Conservation (phyloP, 2,888 invertebrate genomes). For the Hyles lineata region DNA sequence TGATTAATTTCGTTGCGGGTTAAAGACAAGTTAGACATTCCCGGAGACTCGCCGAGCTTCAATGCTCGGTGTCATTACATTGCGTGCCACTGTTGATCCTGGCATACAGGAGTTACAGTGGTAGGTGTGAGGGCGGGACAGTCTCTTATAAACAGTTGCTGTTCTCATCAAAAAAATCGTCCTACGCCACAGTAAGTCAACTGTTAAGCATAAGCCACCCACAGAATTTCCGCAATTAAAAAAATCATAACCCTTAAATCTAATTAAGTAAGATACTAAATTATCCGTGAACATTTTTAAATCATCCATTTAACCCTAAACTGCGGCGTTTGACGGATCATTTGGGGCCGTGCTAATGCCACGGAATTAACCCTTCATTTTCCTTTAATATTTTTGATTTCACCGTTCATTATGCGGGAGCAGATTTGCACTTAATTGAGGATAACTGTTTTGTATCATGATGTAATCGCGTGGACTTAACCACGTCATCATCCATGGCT, state of each 20-base stretch:
- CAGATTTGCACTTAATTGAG: constrained; percentile 22
- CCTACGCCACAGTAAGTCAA: no score
- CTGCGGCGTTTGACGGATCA: constrained; percentile 10
- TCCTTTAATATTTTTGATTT: constrained; percentile 10
- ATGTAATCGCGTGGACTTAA: not conserved
- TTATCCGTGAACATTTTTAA: constrained; percentile 32
- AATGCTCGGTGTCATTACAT: no score
- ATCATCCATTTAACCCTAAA: constrained; percentile 33
- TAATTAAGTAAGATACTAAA: constrained; percentile 6
- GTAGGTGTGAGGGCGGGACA: no score
- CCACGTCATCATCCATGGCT: not conserved
- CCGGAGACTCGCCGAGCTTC: no score
- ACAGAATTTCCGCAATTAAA: no score
- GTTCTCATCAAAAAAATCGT: no score
- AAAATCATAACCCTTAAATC: not conserved
- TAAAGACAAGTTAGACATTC: no score
- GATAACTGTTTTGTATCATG: not conserved
- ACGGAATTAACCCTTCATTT: constrained; percentile 25
- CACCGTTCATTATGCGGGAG: constrained; percentile 7
- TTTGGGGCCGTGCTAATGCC: constrained; percentile 13
- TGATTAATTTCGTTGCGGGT: no score
- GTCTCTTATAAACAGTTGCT: no score
- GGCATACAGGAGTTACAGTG: no score
- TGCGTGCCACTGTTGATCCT: no score
- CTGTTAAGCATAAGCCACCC: no score